These are phyloP conservation scores for Martes martes DNA, from an alignment of 2,113 vertebrate genomes.

Conservation along the genomic window DNA sequence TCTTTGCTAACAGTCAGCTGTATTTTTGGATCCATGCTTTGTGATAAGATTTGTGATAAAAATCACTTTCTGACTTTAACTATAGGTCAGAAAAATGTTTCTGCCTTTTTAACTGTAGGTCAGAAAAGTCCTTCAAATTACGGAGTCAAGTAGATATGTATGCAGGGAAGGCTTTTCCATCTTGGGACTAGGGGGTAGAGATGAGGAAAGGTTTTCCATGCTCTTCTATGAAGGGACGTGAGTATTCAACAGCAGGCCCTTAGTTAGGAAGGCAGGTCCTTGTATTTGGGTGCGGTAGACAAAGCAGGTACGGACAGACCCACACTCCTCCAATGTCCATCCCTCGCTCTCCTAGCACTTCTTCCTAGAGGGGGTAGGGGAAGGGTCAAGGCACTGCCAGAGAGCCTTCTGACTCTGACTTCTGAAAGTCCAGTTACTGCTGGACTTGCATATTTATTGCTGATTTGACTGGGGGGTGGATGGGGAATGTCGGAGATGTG, in stretches of 20 bases:
- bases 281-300: not conserved
- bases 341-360: too few species aligned
- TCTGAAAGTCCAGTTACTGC: too few species aligned
- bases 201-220: not conserved
- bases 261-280: not conserved
- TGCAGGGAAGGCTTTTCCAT: not conserved
- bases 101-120: not conserved
- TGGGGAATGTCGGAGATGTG: not conserved
- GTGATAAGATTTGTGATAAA: not conserved
- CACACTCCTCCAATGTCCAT: not conserved
- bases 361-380: not conserved
- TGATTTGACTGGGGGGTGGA: not conserved
- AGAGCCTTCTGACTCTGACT: not conserved
- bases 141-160: not conserved
- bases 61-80: not conserved
- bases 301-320: not conserved
- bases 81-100: not conserved
- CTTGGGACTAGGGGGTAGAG: not conserved
- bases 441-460: not conserved
- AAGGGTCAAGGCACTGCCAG: not conserved
- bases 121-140: not conserved
- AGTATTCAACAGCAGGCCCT: not conserved
- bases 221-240: not conserved
- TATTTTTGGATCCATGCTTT: not conserved
- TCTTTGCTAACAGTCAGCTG: not conserved